These are phyloP conservation scores for Diabrotica virgifera DNA, from an alignment of 1,140 invertebrate genomes.

Conservation along the genomic window DNA sequence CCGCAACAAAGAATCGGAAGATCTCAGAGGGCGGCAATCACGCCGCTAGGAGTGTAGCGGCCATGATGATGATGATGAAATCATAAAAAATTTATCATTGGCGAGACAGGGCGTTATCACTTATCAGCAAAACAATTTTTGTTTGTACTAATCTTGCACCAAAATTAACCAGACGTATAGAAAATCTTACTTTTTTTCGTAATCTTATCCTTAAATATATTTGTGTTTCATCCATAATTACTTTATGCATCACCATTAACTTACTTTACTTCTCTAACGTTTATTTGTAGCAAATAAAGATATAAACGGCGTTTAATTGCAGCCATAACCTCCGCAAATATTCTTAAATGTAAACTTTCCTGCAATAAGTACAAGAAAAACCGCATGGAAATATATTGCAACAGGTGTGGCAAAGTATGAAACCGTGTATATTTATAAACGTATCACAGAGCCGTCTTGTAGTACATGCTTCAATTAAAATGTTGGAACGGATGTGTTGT, in stretches of 20 bases:
- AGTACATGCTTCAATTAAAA: constrained; percentile 12
- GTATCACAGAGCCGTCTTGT: constrained; percentile 9
- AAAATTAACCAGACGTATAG: no score
- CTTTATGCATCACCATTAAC: neutral
- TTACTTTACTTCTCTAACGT: neutral
- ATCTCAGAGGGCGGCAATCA: no score
- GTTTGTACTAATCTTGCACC: no score
- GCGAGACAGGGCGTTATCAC: no score
- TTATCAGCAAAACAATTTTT: no score
- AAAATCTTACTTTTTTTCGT: no score
- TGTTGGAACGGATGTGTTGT: constrained; percentile 7
- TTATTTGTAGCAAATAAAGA: neutral
- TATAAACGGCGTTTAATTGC: neutral
- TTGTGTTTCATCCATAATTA: neutral
- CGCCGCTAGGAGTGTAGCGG: no score
- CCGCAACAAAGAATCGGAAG: no score
- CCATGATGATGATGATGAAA: no score
- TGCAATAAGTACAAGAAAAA: constrained; percentile 3
- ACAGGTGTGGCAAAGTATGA: constrained; percentile 12
- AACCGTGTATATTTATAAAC: constrained; percentile 8
- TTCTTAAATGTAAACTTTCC: constrained; percentile 1
- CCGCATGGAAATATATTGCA: constrained; percentile 9
- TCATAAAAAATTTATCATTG: no score
- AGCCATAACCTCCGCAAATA: neutral
- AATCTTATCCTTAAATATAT: no score